Base-by-base conservation (phyloP, 2,888 invertebrate genomes). In the Plagodis pulveraria region DNA sequence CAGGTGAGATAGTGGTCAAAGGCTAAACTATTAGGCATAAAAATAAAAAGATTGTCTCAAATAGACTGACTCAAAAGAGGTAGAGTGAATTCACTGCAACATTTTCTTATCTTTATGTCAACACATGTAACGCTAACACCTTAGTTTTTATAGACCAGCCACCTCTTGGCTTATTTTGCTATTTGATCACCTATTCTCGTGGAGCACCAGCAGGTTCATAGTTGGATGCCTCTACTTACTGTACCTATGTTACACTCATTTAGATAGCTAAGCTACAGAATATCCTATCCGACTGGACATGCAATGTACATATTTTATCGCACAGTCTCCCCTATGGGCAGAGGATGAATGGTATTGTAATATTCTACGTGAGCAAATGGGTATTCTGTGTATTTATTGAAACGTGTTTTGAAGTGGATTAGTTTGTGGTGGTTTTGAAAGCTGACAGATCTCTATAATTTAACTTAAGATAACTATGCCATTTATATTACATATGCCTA, bases 291-390 rank as follows among this genome's bases (percentile, higher is more conserved):
- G 22, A 38, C 33, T 33, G 36, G 12, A 38, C 11, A 55, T 44
- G 38, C 22, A 4, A 12, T 32, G n/a, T 10, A 22, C n/a, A 9
- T 9, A n/a, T 46, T 57, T 8, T 35, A 43, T 58, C 9, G 36
- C 36, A 54, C 46, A 45, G 46, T 36, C 41, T 56, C 45, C 44
- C 50, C 46, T 50, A 46, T 46, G 54, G 32, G 45, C 53, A 35
- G 45, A 46, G 50, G 54, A 50, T 42, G 34, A 55, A 50, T 50
- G 41, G 50, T 47, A 42, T 55, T 58, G 45, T 50, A 54, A 54
- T 59, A 59, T 59, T 54, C 11, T 54, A 58, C 58, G 54, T 58
- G 53, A 50, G 32, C 42, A 10, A n/a, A n/a, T 22, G 22, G 22
- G 22, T 22, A 22, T 22, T 22, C 22, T 22, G 22, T 22, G 22